phyloP scores from a whole-genome alignment of 30 jellyfish, hydroid and myxozoan species.

The Hydractinia symbiolongicarpus region DNA sequence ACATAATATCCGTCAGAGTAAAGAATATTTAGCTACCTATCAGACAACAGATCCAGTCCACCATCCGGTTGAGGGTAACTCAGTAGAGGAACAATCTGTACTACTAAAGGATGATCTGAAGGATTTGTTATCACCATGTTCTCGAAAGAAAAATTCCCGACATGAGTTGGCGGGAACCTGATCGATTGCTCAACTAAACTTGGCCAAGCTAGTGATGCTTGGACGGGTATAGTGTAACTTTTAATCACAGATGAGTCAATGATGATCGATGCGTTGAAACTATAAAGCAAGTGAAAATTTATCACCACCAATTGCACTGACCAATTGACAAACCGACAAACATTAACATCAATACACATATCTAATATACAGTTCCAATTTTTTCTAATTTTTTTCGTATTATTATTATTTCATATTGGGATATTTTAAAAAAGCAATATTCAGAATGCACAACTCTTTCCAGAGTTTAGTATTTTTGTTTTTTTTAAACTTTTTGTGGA shows the following conservation, averaged over 20 bases:
- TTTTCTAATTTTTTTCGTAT: neutral
- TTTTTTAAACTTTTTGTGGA: too few relatives aligned
- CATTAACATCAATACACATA: neutral
- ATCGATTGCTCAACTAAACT: slow-evolving; percentile 90
- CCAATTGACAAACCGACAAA: neutral
- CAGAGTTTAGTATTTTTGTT: too few relatives aligned
- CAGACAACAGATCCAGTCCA: slow-evolving; percentile 92
- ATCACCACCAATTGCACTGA: neutral
- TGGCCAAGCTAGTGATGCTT: slow-evolving; percentile 95
- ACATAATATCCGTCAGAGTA: neutral
- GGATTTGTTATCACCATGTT: slow-evolving; percentile 76
- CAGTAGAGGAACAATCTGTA: slow-evolving; percentile 72
- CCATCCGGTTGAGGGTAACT: slow-evolving; percentile 97
- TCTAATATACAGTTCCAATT: neutral
- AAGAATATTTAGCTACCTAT: slow-evolving; percentile 44
- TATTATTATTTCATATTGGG: too few relatives aligned
- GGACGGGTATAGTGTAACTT: slow-evolving; percentile 77
- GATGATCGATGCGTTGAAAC: slow-evolving; percentile 74
- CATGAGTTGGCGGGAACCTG: slow-evolving; percentile 87
- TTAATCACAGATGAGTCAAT: slow-evolving; percentile 63
- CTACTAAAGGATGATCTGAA: slow-evolving; percentile 89
- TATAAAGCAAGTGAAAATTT: slow-evolving; percentile 8
- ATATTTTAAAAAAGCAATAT: too few relatives aligned
- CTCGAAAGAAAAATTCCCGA: slow-evolving; percentile 67
- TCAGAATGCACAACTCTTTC: too few relatives aligned